phyloP scores from a whole-genome alignment of 2,797 vertebrate species.

The Gymnocypris eckloni region DNA sequence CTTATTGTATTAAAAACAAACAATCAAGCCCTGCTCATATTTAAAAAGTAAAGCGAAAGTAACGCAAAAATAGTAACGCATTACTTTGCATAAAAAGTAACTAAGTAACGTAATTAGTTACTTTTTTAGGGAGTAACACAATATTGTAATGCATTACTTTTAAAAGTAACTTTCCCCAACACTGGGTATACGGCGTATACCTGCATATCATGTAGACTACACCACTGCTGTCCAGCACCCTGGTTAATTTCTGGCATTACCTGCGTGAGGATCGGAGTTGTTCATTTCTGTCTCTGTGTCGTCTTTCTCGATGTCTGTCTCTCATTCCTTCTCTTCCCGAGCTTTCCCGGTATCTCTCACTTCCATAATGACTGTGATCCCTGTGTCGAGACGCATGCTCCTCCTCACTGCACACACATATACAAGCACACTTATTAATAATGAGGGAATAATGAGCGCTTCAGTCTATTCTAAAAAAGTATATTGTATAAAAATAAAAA shows the following conservation, averaged over 20 bases:
- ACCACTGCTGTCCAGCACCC: background rate
- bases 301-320: conserved; percentile 79
- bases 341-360: conserved; percentile 77
- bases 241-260: conserved; percentile 19
- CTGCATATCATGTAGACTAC: too few relatives aligned
- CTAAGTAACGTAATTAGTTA: too few relatives aligned
- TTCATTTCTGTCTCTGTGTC: conserved; percentile 66
- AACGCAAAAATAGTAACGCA: too few relatives aligned
- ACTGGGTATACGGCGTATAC: too few relatives aligned
- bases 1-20: too few relatives aligned
- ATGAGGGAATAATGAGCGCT: background rate
- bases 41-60: too few relatives aligned
- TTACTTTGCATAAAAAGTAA: too few relatives aligned
- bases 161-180: too few relatives aligned
- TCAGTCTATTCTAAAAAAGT: background rate
- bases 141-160: too few relatives aligned
- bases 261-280: conserved; percentile 59
- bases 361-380: conserved; percentile 75
- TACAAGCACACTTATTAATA: conserved; percentile 15
- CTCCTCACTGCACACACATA: conserved; percentile 74
- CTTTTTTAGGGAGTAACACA: too few relatives aligned
- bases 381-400: conserved; percentile 77
- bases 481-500: too few relatives aligned
- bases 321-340: conserved; percentile 79
- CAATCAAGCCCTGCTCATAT: too few relatives aligned